Base-by-base conservation (phyloP, 2,888 invertebrate species). In the Hedychridium roseum region DNA sequence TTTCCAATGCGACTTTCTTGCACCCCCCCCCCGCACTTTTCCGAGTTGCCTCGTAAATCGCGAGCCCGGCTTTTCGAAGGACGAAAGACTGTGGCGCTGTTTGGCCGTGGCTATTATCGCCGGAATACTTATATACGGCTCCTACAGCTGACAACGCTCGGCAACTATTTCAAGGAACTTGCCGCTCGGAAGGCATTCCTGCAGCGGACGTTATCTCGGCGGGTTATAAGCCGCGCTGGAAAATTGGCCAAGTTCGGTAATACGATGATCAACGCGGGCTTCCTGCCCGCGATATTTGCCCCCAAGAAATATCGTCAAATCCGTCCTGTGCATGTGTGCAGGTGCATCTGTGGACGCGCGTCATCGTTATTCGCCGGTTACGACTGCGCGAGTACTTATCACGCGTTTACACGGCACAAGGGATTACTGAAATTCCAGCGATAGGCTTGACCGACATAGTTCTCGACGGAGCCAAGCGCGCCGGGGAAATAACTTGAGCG, bases 181-280 rank as follows among this genome's bases (percentile, higher is more conserved):
- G 16, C 26, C 4, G 6, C 26, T 34, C 16, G 12, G 36, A 32
- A 15, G 28, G 11, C 49, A 45, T 40, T 49, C 43, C 35, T 44
- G 38, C 4, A 37, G 34, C 11, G n/a, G 21, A 28, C 26, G 45
- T 49, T 55, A 46, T 46, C 48, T 46, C 43, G 16, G 23, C 35
- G 23, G 28, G 27, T 45, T 18, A 35, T 34, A 17, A 34, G 41
- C 11, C 40, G 27, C 32, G 36, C 36, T 23, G 35, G 27, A 34
- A 41, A 56, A 51, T 57, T 57, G 57, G 48, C 49, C 43, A 57
- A 57, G 57, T 57, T 57, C 44, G 52, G 49, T 57, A 57, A 57
- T 57, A 57, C 43, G 45, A 57, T 53, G 49, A 57, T 53, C 52
- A 49, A 49, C 57, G 52, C 45, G 43, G 39, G 37, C 48, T 38